Evolutionary conservation across 2,113 vertebrate species (phyloP), one percentile per base, ranked within the genome.

Genomic region (Heliornis fulica): DNA sequence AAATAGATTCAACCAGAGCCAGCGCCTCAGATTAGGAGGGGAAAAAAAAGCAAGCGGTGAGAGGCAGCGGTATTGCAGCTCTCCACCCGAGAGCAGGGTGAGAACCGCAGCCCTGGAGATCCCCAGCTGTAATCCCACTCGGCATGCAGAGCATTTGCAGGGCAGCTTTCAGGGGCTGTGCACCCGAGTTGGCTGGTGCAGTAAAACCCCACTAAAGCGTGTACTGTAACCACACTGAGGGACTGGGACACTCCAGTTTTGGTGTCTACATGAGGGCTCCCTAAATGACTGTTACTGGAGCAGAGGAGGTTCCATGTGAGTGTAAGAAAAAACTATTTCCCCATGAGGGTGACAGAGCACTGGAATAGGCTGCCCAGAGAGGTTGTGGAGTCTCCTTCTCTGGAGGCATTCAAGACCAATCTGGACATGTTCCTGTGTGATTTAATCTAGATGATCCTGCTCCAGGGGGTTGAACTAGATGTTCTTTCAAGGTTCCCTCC

Each of bases 261-360:
- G 11, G 10, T 11, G 60, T 15, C 10, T 4, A 32, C 0, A 0
- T 3, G 29, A 21, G 43, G 57, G 22, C 17, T 25, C 60, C 22
- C 46, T 57, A 64, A 1, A 40, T 56, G 48, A 78, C 53, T 4
- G 0, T 21, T 7, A 0, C 4, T n/a, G n/a, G n/a, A n/a, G n/a
- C n/a, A n/a, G n/a, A n/a, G n/a, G n/a, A n/a, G n/a, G n/a, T n/a
- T n/a, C n/a, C n/a, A n/a, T n/a, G n/a, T n/a, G n/a, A n/a, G n/a
- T n/a, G n/a, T n/a, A n/a, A n/a, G n/a, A n/a, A n/a, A n/a, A n/a
- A n/a, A n/a, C n/a, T n/a, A n/a, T n/a, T n/a, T n/a, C n/a, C n/a
- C n/a, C n/a, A n/a, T n/a, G n/a, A n/a, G n/a, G n/a, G n/a, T n/a
- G n/a, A n/a, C n/a, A n/a, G n/a, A n/a, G n/a, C n/a, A n/a, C n/a